Evolutionary conservation across 2,888 invertebrate genomes (phyloP).

Genomic region (Fragum whitleyi): DNA sequence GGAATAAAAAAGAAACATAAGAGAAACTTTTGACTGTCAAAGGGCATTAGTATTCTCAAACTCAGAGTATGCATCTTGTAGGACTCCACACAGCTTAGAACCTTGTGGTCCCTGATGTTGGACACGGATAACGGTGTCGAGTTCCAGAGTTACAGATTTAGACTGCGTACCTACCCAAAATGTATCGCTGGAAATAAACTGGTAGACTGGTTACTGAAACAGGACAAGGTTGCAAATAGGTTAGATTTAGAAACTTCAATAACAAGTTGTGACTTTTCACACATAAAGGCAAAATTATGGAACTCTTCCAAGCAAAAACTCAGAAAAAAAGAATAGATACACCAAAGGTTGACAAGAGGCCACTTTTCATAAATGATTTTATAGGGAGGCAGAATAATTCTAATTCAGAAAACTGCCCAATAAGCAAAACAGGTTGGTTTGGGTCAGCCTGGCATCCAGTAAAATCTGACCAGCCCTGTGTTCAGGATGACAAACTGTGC

Average conservation of each 20-base stretch:
- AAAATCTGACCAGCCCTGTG: too few species aligned
- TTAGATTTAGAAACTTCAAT: conserved; percentile 36
- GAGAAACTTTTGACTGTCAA: too few species aligned
- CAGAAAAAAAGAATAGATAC: neutral
- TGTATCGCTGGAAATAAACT: conserved; percentile 93
- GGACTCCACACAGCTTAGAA: conserved; percentile 87
- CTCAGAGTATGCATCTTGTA: too few species aligned
- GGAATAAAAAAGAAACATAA: too few species aligned
- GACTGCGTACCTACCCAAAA: conserved; percentile 90
- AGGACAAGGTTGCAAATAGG: conserved; percentile 92
- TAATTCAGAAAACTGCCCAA: too few species aligned
- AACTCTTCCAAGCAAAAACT: neutral
- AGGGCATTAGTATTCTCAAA: too few species aligned
- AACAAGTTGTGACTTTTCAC: too few species aligned
- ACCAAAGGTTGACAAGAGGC: neutral
- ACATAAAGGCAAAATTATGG: neutral
- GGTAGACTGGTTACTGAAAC: conserved; percentile 93
- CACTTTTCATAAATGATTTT: neutral
- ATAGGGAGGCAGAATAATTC: too few species aligned
- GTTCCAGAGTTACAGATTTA: conserved; percentile 89
- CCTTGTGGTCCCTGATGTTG: conserved; percentile 88
- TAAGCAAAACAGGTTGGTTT: too few species aligned
- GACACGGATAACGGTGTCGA: conserved; percentile 87
- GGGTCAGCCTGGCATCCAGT: too few species aligned
- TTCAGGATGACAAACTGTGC: too few species aligned